Base-by-base conservation (phyloP, 2,888 invertebrate species). In the Standfussiana lucernea region DNA sequence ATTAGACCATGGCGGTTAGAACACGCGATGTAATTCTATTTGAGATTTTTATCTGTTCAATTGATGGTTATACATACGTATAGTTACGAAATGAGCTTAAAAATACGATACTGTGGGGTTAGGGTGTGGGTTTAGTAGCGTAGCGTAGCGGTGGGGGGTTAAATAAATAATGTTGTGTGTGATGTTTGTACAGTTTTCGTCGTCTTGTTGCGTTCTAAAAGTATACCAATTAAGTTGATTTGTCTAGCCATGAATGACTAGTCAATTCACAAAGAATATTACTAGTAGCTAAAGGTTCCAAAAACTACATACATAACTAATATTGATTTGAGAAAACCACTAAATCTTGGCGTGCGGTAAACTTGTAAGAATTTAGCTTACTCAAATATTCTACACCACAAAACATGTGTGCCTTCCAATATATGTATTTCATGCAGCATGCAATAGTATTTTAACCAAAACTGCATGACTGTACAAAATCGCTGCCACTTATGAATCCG, bases 41-140 rank as follows among this genome's bases (percentile, higher is more conserved):
- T 89, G 86, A 94, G 95, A 95, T 96, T 89, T 89, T 93, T 95
- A 96, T 96, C 96, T 95, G 93, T 92, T 93, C 96, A 95, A 95
- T 95, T 94, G 95, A 94, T 95, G 94, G 95, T 94, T 95, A 93
- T 95, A n/a, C n/a, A n/a, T n/a, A n/a, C n/a, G n/a, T n/a, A 93
- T 93, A 91, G 93, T 94, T 93, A 94, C 93, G 93, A 93, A 95
- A 93, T 93, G 90, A 91, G 91, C 93, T 92, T 91, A 92, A 94
- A 93, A 93, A 91, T 91, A 92, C 91, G 89, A 90, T 91, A 91
- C 83, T 86, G 78, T 89, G 90, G 92, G 92, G 90, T 93, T 93
- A 86, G 83, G 79, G 50, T 67, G 77, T 75, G 72, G 81, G 80
- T 74, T 81, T 78, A 77, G 84, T 76, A 66, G n/a, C 53, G 79